These are phyloP conservation scores for Carpatolechia fugitivella DNA, from an alignment of 2,888 invertebrate genomes.

Conservation along the genomic window DNA sequence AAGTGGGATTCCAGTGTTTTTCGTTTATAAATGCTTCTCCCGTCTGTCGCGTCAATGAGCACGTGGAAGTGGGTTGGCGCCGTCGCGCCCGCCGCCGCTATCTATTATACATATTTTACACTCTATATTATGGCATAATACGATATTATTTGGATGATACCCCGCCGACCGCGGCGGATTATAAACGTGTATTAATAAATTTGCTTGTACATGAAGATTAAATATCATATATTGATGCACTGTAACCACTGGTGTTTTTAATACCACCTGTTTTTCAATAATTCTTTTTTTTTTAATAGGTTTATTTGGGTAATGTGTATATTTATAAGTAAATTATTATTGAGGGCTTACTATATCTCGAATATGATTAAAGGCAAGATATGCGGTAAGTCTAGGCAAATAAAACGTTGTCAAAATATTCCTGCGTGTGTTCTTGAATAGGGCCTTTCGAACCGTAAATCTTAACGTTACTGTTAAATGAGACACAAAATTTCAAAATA, in stretches of 20 bases:
- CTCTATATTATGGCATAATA: slow-evolving; percentile 78
- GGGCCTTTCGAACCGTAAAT: slow-evolving; percentile 29
- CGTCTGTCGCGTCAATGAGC: too few species aligned
- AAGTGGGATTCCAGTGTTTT: too few species aligned
- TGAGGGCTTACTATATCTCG: slow-evolving; percentile 70
- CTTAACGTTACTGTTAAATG: too few species aligned
- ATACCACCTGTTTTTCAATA: slow-evolving; percentile 66
- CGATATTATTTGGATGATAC: slow-evolving; percentile 63
- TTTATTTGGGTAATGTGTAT: slow-evolving; percentile 76
- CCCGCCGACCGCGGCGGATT: slow-evolving; percentile 58
- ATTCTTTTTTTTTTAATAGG: slow-evolving; percentile 66
- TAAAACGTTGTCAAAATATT: slow-evolving; percentile 70
- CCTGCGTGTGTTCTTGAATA: slow-evolving; percentile 65
- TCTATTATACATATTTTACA: slow-evolving; percentile 66
- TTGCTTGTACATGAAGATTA: slow-evolving; percentile 88
- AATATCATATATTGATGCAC: slow-evolving; percentile 88
- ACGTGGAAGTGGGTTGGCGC: too few species aligned
- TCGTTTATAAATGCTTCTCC: too few species aligned
- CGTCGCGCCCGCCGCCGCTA: slow-evolving; percentile 50
- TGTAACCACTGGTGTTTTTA: slow-evolving; percentile 78
- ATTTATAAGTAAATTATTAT: slow-evolving; percentile 78
- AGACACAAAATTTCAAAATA: slow-evolving; percentile 17
- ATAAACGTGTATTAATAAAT: slow-evolving; percentile 81
- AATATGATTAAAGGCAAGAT: slow-evolving; percentile 68
- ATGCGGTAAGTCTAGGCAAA: slow-evolving; percentile 74